A percentile compares a stretch with the other conserved stretches of the same genome.
Evolutionary conservation across 2,888 invertebrate genomes (phyloP).

Genomic region (Cephus runcator): DNA sequence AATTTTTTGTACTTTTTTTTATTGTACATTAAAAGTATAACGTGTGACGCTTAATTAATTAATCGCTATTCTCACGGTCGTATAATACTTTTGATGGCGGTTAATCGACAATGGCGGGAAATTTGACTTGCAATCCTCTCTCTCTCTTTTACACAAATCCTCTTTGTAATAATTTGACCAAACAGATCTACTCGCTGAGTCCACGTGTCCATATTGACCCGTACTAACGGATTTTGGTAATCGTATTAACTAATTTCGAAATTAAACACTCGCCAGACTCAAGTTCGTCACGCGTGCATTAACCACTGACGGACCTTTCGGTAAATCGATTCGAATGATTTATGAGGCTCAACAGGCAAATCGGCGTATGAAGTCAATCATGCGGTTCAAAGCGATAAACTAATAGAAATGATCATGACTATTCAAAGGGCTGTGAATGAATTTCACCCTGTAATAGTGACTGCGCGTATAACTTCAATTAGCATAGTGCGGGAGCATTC

Average conservation of each 20-base stretch:
- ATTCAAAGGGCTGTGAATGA: not conserved
- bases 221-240: not conserved
- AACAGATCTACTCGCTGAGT: not conserved
- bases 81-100: no score
- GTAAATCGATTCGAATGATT: not conserved
- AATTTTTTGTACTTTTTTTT: not conserved
- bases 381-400: not conserved
- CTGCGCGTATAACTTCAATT: constrained; percentile 15
- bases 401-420: not conserved
- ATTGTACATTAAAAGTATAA: no score
- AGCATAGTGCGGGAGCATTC: constrained; percentile 6
- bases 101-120: not conserved
- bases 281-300: not conserved
- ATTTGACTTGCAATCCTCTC: not conserved
- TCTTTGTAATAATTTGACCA: not conserved
- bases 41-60: no score
- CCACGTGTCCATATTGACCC: not conserved
- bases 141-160: not conserved
- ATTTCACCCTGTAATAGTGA: not conserved
- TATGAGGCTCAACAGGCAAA: not conserved
- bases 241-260: not conserved
- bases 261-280: not conserved
- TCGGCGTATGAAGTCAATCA: not conserved
- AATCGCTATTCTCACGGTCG: no score
- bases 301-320: not conserved